phyloP scores from a whole-genome alignment of 2,888 invertebrate genomes.

The Sympetrum striolatum region DNA sequence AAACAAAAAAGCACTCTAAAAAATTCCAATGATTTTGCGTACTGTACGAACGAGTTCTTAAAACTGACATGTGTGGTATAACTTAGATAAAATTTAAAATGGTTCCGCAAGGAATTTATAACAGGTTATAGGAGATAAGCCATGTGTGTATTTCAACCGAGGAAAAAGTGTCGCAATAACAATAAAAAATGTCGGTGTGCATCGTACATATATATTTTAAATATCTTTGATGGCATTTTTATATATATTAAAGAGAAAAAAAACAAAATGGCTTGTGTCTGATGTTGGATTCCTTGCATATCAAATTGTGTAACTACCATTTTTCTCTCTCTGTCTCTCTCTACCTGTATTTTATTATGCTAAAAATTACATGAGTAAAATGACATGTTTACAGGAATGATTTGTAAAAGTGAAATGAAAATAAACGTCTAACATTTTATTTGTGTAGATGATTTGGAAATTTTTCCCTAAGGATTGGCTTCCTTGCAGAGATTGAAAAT shows the following conservation, averaged over 20 bases:
- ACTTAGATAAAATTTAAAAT: no score
- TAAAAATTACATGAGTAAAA: background rate
- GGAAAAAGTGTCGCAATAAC: background rate
- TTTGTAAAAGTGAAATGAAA: constrained; percentile 1
- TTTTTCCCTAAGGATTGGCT: no score
- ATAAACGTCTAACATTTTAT: constrained; percentile 14
- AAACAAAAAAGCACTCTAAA: no score
- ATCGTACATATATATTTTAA: constrained; percentile 27
- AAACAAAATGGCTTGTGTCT: background rate
- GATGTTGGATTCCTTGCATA: constrained; percentile 13
- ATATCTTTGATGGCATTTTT: constrained; percentile 23
- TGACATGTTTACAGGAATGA: constrained; percentile 15
- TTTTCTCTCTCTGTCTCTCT: constrained; percentile 2
- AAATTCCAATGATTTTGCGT: no score
- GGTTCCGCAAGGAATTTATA: no score
- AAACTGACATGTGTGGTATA: no score
- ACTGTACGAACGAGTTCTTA: no score
- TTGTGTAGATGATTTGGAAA: no score
- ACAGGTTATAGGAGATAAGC: background rate
- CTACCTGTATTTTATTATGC: constrained; percentile 10
- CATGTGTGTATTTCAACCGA: background rate
- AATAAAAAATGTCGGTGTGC: background rate
- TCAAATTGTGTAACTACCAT: constrained; percentile 13
- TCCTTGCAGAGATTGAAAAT: no score
- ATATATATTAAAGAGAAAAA: background rate